Evolutionary conservation across 2,797 vertebrate genomes (phyloP), one percentile per base, ranked within the genome.

Genomic region (Anabas testudineus): DNA sequence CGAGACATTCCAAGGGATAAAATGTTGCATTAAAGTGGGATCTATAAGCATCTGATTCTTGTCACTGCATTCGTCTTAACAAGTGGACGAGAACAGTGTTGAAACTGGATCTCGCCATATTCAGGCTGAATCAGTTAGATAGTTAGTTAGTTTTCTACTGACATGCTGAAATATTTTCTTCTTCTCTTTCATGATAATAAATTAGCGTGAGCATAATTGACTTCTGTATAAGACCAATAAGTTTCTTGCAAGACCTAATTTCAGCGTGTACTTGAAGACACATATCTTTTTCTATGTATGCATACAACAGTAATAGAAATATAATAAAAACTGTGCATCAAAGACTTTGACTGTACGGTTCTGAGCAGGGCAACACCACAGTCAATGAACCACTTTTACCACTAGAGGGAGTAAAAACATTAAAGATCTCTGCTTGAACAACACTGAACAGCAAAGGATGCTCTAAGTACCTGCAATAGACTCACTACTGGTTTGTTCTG

Each of bases 401-500:
- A 90, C 69, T 77, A 91, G 90, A 69, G 79, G 87, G 87, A 18
- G 75, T 1, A 2, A 70, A 72, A 55, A 66, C 84, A 81, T 67
- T 67, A 87, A 0, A 74, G 5, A 78, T 83, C 2, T 3, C 22
- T 13, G n/a, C n/a, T n/a, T n/a, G n/a, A n/a, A n/a, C n/a, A n/a
- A n/a, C n/a, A n/a, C n/a, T n/a, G n/a, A n/a, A n/a, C 32, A 2
- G 0, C 12, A 21, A 12, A n/a, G 46, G 14, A 22, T 15, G n/a
- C 36, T 18, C 15, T n/a, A 0, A 3, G 15, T 4, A 39, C 19
- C 7, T 21, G 15, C 8, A 41, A 19, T n/a, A 7, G 1, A 14
- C 54, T 15, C 9, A 41, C 16, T 15, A 56, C 22, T 26, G 15
- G 8, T 36, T 51, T 21, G 13, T 21, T 10, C 7, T 8, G 10